Conservation (phyloP, 2,888 invertebrate genomes). For the Automeris io region DNA sequence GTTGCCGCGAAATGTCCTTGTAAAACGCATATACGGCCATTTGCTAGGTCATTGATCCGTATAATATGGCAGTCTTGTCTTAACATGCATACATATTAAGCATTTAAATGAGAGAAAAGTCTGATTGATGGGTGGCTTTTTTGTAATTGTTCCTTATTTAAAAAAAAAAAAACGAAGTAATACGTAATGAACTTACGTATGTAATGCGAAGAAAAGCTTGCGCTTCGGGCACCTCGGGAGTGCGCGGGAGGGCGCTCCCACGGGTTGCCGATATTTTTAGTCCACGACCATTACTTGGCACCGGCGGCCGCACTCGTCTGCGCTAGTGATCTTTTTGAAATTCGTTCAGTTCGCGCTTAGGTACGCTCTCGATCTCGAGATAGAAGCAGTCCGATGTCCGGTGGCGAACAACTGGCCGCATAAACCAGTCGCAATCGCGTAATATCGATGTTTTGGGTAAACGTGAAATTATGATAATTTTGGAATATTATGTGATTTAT, state of each 20-base stretch:
- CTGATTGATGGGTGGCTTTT: not conserved
- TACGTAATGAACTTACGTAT: slow-evolving; percentile 32
- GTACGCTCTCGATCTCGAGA: slow-evolving; percentile 64
- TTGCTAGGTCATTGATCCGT: not conserved
- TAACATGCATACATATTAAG: not conserved
- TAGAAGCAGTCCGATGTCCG: slow-evolving; percentile 56
- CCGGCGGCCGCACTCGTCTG: slow-evolving; percentile 73
- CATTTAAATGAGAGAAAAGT: not conserved
- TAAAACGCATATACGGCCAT: not conserved
- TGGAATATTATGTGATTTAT: slow-evolving; percentile 51
- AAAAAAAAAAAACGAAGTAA: slow-evolving; percentile 25
- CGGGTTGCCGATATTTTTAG: slow-evolving; percentile 81
- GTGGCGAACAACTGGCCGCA: slow-evolving; percentile 40
- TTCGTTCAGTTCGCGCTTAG: slow-evolving; percentile 63
- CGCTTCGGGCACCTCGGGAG: slow-evolving; percentile 59
- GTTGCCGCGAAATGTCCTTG: not conserved
- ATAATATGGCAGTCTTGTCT: not conserved
- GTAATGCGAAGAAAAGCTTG: slow-evolving; percentile 68
- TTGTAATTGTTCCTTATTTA: not conserved
- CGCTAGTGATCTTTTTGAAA: slow-evolving; percentile 73
- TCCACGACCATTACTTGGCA: slow-evolving; percentile 81
- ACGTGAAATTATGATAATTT: slow-evolving; percentile 53
- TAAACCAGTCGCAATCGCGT: slow-evolving; percentile 18
- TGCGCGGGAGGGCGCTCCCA: slow-evolving; percentile 78
- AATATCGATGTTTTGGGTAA: slow-evolving; percentile 20